Percentiles rank a stretch among this genome's conserved stretches.
Evolutionary conservation across 2,113 vertebrate genomes (phyloP).

Genomic region (Spea bombifrons): DNA sequence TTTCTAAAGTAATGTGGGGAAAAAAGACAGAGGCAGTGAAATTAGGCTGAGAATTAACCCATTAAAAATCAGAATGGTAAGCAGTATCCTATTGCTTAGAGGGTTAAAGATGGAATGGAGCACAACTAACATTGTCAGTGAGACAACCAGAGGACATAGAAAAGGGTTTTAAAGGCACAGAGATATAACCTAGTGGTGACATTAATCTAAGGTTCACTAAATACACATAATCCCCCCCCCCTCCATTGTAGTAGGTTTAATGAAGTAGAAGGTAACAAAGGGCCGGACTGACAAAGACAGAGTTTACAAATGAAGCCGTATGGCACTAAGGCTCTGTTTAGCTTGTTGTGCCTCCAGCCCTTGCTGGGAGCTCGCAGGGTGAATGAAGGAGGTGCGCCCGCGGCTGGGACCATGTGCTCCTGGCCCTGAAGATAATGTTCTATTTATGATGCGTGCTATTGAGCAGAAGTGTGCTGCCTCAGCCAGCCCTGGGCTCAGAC

Average conservation of each 20-base stretch:
- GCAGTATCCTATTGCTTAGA: too few relatives aligned
- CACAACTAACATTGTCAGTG: too few relatives aligned
- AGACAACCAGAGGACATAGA: too few relatives aligned
- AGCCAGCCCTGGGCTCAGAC: constrained; percentile 47
- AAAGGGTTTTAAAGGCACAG: too few relatives aligned
- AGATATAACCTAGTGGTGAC: too few relatives aligned
- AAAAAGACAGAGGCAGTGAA: too few relatives aligned
- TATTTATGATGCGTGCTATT: constrained; percentile 49
- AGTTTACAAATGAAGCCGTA: constrained; percentile 21
- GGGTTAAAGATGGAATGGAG: too few relatives aligned
- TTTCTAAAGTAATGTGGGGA: too few relatives aligned
- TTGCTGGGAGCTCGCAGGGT: constrained; percentile 34
- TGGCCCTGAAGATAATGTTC: constrained; percentile 47
- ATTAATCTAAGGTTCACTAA: too few relatives aligned
- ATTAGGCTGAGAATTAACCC: too few relatives aligned
- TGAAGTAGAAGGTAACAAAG: background rate
- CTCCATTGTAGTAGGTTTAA: background rate
- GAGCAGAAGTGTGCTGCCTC: constrained; percentile 49
- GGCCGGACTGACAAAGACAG: background rate
- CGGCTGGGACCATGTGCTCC: constrained; percentile 46
- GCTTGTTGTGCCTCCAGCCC: constrained; percentile 39
- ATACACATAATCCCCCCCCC: too few relatives aligned
- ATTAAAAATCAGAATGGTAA: too few relatives aligned
- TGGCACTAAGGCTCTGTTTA: constrained; percentile 36
- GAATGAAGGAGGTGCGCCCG: constrained; percentile 34